phyloP scores from a whole-genome alignment of 64 coral and sea anemone species.

The Montipora efflorescens region DNA sequence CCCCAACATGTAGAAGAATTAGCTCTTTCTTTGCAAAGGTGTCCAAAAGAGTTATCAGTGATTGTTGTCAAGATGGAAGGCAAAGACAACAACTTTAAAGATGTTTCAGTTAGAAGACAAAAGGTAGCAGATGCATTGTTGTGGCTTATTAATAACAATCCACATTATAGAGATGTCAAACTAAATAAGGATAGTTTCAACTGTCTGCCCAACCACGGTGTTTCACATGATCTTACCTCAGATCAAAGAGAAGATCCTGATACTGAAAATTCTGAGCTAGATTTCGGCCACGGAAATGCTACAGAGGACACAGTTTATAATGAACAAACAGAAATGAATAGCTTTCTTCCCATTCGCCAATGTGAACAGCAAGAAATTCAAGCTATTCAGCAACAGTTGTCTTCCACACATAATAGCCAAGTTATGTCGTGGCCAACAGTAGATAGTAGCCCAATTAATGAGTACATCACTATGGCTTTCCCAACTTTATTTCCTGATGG shows the following conservation, averaged over 20 bases:
- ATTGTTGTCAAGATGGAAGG: slow-evolving; percentile 42
- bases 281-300: neutral
- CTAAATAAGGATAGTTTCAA: slow-evolving; percentile 38
- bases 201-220: slow-evolving; percentile 39
- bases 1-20: slow-evolving; percentile 33
- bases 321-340: slow-evolving; percentile 45
- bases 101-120: slow-evolving; percentile 35
- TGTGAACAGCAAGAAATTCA: slow-evolving; percentile 43
- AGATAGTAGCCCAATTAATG: slow-evolving; percentile 23
- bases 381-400: slow-evolving; percentile 20
- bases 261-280: too few species aligned
- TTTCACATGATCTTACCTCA: slow-evolving; percentile 23
- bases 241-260: slow-evolving; percentile 29
- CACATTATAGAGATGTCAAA: slow-evolving; percentile 43
- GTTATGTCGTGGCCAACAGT: too few species aligned
- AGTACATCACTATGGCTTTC: slow-evolving; percentile 63
- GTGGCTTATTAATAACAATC: slow-evolving; percentile 61
- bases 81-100: neutral
- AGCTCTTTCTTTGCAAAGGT: slow-evolving; percentile 22
- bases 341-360: slow-evolving; percentile 46
- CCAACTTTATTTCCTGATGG: slow-evolving; percentile 71
- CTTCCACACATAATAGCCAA: slow-evolving; percentile 14
- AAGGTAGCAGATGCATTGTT: slow-evolving; percentile 35
- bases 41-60: slow-evolving; percentile 53
- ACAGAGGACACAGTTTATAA: slow-evolving; percentile 31